Base-by-base conservation (phyloP, 2,113 vertebrate species). In the Suncus etruscus region DNA sequence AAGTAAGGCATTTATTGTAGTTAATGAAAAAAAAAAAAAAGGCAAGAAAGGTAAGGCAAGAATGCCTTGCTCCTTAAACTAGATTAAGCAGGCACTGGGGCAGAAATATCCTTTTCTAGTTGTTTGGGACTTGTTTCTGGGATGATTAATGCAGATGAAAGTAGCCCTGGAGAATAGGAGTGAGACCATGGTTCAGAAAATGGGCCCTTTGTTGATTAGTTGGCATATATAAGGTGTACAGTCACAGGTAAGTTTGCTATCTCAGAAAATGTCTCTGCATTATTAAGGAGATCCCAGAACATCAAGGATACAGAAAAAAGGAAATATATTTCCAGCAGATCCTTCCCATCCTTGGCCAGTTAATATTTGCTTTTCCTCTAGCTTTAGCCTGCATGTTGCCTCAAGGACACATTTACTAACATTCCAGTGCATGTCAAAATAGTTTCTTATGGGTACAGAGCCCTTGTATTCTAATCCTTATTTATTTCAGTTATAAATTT, bases 221-320 rank as follows among this genome's bases (percentile, higher is more conserved):
- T 51, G 48, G 69, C 63, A 54, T 86, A 29, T 73, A 72, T 58
- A 65, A 87, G 32, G 54, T 39, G 22, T 65, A 45, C 29, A 39
- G 24, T 72, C 22, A 29, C 47, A 29, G 58, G 8, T 20, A 22
- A 81, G n/a, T 47, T 92, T 58, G 18, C 22, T 79, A 2, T 61
- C 69, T 86, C 65, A 48, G 69, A 83, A 58, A n/a, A 24, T 91
- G 58, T 83, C 22, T 69, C 77, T 91, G 5, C 66, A 25, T 3
- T 32, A 25, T 83, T 39, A 66, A 18, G 15, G 54, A 82, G 54
- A 24, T 3, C n/a, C 32, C 15, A 22, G 39, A 88, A 54, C 47
- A 73, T 61, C 48, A 76, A 51, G 31, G 90, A 72, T 84, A 76
- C 7, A 73, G 39, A 82, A 92, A 92, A 45, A 32, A 73, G 76